Conservation (phyloP, 2,797 vertebrate genomes). For the Momotus momota region DNA sequence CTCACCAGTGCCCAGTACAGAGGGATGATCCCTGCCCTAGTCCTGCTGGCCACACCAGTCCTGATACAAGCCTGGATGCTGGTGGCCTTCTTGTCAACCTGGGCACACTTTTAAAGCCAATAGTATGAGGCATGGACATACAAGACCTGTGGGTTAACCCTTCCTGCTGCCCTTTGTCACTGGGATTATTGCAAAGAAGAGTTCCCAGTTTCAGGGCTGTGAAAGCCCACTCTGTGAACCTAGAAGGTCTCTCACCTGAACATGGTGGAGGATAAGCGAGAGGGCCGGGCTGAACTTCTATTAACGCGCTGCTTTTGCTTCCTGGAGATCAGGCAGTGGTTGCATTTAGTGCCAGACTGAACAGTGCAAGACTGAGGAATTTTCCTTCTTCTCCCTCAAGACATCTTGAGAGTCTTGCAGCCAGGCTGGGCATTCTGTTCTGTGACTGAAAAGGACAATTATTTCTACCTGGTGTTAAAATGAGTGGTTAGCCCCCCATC, state of each 20-base stretch:
- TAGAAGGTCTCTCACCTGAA: not conserved
- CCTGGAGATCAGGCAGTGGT: not conserved
- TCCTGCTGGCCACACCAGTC: not conserved
- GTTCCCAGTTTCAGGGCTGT: not conserved
- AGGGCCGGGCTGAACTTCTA: not conserved
- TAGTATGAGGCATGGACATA: fast-evolving
- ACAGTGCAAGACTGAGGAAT: not conserved
- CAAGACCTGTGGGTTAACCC: not conserved
- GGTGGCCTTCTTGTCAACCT: too few species aligned
- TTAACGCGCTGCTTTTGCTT: not conserved
- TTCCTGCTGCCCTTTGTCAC: not conserved
- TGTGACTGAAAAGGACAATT: not conserved
- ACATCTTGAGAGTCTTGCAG: not conserved
- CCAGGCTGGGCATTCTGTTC: not conserved
- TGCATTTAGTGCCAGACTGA: not conserved
- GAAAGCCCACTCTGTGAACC: not conserved
- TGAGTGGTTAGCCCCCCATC: not conserved
- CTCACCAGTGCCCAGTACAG: not conserved
- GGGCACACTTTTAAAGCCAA: not conserved
- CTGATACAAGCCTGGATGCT: not conserved
- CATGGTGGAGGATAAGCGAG: not conserved
- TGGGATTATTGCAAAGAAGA: not conserved
- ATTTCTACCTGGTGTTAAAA: not conserved
- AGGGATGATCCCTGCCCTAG: not conserved
- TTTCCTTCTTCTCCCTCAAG: not conserved